Evolutionary conservation across 2,113 vertebrate genomes (phyloP), one percentile per base, ranked within the genome.

Genomic region (Heloderma charlesbogerti): DNA sequence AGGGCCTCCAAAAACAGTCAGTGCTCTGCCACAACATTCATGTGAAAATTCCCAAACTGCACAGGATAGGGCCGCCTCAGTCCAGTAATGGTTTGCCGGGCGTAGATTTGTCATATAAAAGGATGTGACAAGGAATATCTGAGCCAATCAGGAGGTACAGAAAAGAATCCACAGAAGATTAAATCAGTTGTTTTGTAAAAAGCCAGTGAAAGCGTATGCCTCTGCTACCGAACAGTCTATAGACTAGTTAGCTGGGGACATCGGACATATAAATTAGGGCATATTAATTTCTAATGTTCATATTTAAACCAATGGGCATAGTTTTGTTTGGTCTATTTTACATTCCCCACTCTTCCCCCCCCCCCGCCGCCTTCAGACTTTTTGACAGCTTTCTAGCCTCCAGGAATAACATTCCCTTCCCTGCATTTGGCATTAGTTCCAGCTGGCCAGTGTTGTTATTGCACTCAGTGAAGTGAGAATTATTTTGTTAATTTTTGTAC

Each of bases 391-490:
- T 79, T 37, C 74, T 90, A 83, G 71, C 60, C 78, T 20, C 0
- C 84, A 87, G 89, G 77, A 69, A 87, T n/a, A 48, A 20, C 63
- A 13, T 82, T 93, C 91, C 67, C 88, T 91, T 90, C 69, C 31
- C 83, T 54, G 83, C 13, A 71, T 67, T 80, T 18, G 54, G 57
- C 29, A 29, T 88, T 93, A 60, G n/a, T 88, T 81, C 31, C 80
- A 8, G n/a, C 57, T 89, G 69, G n/a, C 86, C 77, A 66, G 60
- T 67, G 60, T 67, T 90, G 60, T 79, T 60, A 66, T 51, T 85
- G 22, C 2, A 84, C 83, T 94, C 15, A 5, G 43, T 12, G 75
- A 57, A 60, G 85, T 8, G 20, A 77, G 16, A 79, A 3, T 4
- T 83, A 82, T 84, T 86, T 80, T 16, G 45, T 54, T 90, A 71